Evolutionary conservation across 2,113 vertebrate genomes (phyloP), one percentile per base, ranked within the genome.

Genomic region (Montifringilla adamsi): DNA sequence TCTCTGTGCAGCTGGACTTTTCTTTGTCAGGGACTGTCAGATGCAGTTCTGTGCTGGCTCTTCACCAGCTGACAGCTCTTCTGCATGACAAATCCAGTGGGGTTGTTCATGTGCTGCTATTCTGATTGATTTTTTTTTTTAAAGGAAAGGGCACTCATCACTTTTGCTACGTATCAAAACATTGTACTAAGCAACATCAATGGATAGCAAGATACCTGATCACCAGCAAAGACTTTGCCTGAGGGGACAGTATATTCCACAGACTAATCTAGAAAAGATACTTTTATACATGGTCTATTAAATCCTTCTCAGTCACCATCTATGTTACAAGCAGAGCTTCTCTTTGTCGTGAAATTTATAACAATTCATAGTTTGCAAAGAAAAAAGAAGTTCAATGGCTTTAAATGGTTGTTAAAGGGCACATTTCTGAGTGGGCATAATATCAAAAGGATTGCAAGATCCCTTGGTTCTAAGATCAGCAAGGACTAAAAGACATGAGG

Each of bases 1-100:
- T 30, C 58, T 79, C 85, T 41, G 62, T 53, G 85, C 87, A 96
- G 95, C 75, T 94, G 92, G 85, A 95, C 78, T 85, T 84, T 18
- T 60, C 52, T 79, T 64, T 75, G 67, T 49, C 4, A 0, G 30
- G 93, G 44, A n/a, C 66, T 70, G 47, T 68, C 70, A 89, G 74
- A 73, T 78, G 81, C 69, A 82, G 78, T 60, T 75, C 87, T 79
- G 49, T 68, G 74, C 73, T 53, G 63, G 56, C 35, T 85, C 79
- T 58, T 6, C 2, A 1, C 52, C 87, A 67, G 44, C 6, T 1
- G 2, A 93, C 66, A 72, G 81, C n/a, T 72, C 37, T 33, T 63
- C 81, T 87, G 44, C 78, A 49, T 23, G 49, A 87, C 60, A 91
- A 39, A n/a, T 76, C 83, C 47, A 63, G 31, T 63, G 53, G 28